phyloP scores from a whole-genome alignment of 2,113 vertebrate species.

The Gopherus flavomarginatus region DNA sequence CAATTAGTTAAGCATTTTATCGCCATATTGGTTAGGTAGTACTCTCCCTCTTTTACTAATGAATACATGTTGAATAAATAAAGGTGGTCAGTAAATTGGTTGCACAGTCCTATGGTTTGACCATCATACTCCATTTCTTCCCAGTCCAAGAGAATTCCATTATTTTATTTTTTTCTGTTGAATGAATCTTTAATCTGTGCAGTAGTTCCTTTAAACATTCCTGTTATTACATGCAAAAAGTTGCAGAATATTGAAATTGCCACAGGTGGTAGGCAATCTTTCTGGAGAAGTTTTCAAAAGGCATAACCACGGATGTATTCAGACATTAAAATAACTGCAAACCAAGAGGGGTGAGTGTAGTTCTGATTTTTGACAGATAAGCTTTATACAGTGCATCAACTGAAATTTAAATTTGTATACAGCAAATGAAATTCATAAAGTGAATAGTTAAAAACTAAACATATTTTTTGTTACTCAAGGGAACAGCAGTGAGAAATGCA shows the following conservation, averaged over 20 bases:
- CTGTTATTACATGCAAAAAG: not conserved
- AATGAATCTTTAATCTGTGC: not conserved
- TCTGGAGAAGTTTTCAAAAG: not conserved
- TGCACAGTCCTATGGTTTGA: not conserved
- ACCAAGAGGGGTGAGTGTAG: not conserved
- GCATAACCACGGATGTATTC: not conserved
- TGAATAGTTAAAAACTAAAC: not conserved
- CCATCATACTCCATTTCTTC: not conserved
- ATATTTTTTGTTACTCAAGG: not conserved
- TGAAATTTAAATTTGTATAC: not conserved
- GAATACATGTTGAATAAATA: not conserved
- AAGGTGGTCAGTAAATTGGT: not conserved
- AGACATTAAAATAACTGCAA: not conserved
- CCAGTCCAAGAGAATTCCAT: not conserved
- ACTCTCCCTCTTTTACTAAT: not conserved
- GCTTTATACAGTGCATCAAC: not conserved
- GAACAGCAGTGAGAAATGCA: not conserved
- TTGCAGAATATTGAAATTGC: not conserved
- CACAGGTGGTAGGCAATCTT: not conserved
- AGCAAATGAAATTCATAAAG: not conserved
- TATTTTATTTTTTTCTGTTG: not conserved
- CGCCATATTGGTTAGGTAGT: not conserved
- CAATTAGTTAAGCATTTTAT: not conserved
- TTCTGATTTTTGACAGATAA: not conserved
- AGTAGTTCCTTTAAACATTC: not conserved